A percentile compares a stretch with the other conserved stretches of the same genome.
Evolutionary conservation across 1,140 invertebrate genomes (phyloP).

Genomic region (Cyphomyrmex costatus): DNA sequence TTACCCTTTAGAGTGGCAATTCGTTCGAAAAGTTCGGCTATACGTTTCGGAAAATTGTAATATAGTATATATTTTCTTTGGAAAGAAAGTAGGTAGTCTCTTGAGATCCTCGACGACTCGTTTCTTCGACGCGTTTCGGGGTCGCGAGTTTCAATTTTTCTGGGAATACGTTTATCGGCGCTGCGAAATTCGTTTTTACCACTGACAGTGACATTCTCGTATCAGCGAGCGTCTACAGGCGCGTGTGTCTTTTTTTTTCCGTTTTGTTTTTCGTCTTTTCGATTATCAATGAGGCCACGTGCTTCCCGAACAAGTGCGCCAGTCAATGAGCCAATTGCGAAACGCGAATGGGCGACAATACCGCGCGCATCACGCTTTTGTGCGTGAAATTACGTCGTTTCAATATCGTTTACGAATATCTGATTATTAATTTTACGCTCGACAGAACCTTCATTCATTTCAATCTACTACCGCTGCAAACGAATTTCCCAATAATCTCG

Average conservation of each 20-base stretch:
- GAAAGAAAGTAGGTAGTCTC: too few relatives aligned
- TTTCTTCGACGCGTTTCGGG: not conserved
- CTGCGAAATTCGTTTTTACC: not conserved
- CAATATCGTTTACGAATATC: not conserved
- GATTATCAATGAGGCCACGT: conserved; percentile 55
- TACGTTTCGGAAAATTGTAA: too few relatives aligned
- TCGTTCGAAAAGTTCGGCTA: too few relatives aligned
- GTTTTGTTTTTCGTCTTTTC: not conserved
- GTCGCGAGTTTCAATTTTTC: not conserved
- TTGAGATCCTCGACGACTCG: not conserved
- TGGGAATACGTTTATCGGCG: not conserved
- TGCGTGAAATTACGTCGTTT: not conserved
- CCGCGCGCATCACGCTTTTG: not conserved
- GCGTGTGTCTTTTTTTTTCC: not conserved
- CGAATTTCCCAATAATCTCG: not conserved
- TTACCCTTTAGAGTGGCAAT: too few relatives aligned
- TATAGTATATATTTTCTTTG: too few relatives aligned
- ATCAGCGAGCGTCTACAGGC: not conserved
- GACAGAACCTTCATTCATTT: not conserved
- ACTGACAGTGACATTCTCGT: not conserved
- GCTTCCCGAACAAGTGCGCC: conserved; percentile 31
- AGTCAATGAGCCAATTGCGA: conserved; percentile 50
- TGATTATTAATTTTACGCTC: not conserved
- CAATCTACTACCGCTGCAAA: not conserved
- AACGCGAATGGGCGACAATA: conserved; percentile 5